These are phyloP conservation scores for Rhinatrema bivittatum DNA, from an alignment of 2,797 vertebrate species.

Conservation along the genomic window DNA sequence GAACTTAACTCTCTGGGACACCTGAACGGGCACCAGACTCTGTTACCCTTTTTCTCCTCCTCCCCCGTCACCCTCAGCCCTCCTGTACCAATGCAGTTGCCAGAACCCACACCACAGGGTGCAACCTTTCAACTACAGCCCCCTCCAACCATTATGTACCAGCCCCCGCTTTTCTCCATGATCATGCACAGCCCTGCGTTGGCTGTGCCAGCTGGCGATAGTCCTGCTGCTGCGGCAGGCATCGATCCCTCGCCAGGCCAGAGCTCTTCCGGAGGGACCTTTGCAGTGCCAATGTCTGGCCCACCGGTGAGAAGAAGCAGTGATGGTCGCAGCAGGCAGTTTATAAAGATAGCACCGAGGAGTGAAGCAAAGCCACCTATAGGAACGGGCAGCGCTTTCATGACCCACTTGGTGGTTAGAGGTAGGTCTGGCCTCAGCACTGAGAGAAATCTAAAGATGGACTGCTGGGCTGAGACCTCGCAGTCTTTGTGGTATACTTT, in stretches of 20 bases:
- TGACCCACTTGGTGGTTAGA: not conserved
- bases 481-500: no score
- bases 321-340: not conserved
- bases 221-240: not conserved
- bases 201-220: no score
- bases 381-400: not conserved
- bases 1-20: not conserved
- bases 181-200: not conserved
- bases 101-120: no score
- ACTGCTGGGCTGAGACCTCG: no score
- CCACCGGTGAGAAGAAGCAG: not conserved
- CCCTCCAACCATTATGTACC: not conserved
- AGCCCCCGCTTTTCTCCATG: conserved; percentile 3
- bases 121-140: not conserved
- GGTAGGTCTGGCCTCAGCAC: no score
- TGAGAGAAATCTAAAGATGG: no score
- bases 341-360: conserved; percentile 6
- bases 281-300: not conserved
- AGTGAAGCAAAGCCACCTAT: not conserved
- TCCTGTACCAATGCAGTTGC: not conserved
- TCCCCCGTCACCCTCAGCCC: conserved; percentile 3
- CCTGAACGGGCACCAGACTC: conserved; percentile 6
- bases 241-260: not conserved
- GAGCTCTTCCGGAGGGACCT: not conserved
- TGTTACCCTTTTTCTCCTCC: conserved; percentile 7